Conservation (phyloP, 2,797 vertebrate species). For the Sebastes oblongus region DNA sequence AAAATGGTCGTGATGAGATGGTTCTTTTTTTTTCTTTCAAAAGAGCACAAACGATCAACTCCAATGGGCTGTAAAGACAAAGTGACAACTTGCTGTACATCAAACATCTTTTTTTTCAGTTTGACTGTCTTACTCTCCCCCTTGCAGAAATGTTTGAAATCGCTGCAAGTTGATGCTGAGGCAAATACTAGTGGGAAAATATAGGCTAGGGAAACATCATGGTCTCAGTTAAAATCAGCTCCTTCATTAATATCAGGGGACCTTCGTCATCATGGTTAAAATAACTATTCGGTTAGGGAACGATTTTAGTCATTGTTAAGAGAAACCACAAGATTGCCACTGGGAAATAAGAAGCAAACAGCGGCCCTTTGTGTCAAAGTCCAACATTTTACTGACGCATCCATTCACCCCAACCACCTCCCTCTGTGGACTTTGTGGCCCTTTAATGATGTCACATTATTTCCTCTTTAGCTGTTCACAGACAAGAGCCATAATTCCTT, state of each 20-base stretch:
- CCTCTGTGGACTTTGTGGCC: not conserved
- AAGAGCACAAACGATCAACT: constrained; percentile 37
- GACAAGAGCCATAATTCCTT: not conserved
- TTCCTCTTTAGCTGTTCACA: not conserved
- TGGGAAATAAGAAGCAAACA: not conserved
- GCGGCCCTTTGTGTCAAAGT: not conserved
- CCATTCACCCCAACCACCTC: not conserved
- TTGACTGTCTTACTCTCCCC: not conserved
- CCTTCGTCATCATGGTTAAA: not conserved
- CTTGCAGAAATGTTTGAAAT: not conserved
- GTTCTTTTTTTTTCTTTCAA: not conserved
- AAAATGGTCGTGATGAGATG: constrained; percentile 27
- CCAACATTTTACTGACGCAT: not conserved
- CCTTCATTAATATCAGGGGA: not conserved
- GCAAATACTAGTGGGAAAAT: not conserved
- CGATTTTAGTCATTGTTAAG: not conserved
- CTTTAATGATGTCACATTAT: not conserved
- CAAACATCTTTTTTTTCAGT: not conserved
- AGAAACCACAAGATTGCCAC: not conserved
- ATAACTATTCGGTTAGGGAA: not conserved
- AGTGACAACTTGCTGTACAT: constrained; percentile 19
- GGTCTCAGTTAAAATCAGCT: not conserved
- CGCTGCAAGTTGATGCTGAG: not conserved
- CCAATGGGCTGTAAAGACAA: constrained; percentile 9
- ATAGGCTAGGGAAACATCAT: not conserved